These are phyloP conservation scores for Strigamia transsilvanica DNA, from an alignment of 2,888 invertebrate genomes.

Conservation along the genomic window DNA sequence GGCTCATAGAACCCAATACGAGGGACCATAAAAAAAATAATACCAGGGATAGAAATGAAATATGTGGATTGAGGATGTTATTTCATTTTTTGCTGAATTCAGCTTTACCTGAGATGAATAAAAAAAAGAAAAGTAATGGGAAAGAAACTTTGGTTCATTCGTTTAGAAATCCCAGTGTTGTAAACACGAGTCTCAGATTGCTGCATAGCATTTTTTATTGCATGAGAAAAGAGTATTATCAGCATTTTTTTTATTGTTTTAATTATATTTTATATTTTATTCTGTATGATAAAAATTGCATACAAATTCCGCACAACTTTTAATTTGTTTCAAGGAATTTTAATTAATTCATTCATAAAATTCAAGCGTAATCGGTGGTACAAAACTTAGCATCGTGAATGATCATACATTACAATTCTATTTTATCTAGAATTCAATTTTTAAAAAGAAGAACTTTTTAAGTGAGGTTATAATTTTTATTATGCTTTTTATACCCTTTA, in stretches of 20 bases:
- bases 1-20: not conserved
- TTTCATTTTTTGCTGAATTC: constrained; percentile 45
- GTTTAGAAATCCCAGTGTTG: constrained; percentile 16
- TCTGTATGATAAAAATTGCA: too few relatives aligned
- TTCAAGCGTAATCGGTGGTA: too few relatives aligned
- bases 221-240: not conserved
- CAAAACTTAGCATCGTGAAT: not conserved
- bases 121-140: not conserved
- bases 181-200: constrained; percentile 28
- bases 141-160: not conserved
- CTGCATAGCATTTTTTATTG: constrained; percentile 11
- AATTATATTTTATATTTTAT: not conserved
- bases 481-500: constrained; percentile 31
- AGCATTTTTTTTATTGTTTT: not conserved
- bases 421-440: not conserved
- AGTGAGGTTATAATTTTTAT: constrained; percentile 24
- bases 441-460: not conserved
- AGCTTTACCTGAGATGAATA: constrained; percentile 44
- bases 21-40: constrained; percentile 5
- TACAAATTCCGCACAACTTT: too few relatives aligned
- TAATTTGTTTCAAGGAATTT: too few relatives aligned
- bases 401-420: not conserved
- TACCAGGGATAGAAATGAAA: constrained; percentile 11
- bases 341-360: too few relatives aligned
- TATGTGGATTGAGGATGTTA: constrained; percentile 9